These are phyloP conservation scores for Sebastes oblongus DNA, from an alignment of 2,797 vertebrate genomes.

Conservation along the genomic window DNA sequence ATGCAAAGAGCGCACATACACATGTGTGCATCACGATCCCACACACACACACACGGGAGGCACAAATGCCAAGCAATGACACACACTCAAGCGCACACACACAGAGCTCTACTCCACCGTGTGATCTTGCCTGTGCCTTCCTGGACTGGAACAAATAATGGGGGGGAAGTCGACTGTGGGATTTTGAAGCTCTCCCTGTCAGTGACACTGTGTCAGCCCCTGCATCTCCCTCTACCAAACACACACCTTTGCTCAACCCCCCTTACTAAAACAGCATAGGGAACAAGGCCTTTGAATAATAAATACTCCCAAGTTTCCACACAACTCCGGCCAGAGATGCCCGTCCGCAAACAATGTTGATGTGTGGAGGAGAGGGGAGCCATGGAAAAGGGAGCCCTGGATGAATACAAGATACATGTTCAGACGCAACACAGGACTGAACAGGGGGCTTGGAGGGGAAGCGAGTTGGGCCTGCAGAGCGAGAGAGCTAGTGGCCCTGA, in stretches of 20 bases:
- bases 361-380: constrained; percentile 74
- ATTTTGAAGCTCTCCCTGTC: constrained; percentile 78
- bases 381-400: constrained; percentile 58
- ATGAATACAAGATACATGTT: constrained; percentile 81
- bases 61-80: neutral
- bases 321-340: constrained; percentile 77
- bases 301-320: constrained; percentile 83
- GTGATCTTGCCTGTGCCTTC: constrained; percentile 71
- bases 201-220: constrained; percentile 79
- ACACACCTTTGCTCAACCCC: constrained; percentile 78
- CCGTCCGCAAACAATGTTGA: constrained; percentile 87
- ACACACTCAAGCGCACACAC: constrained; percentile 33
- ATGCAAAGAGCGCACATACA: constrained; percentile 13
- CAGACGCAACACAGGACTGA: constrained; percentile 66
- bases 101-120: constrained; percentile 36
- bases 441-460: constrained; percentile 34
- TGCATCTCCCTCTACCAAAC: constrained; percentile 74
- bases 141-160: constrained; percentile 78
- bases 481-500: constrained; percentile 49
- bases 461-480: constrained; percentile 51
- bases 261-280: constrained; percentile 83
- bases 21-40: constrained; percentile 12
- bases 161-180: constrained; percentile 67
- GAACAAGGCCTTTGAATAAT: constrained; percentile 88
- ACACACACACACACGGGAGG: neutral